Percentiles rank a stretch among this genome's conserved stretches.
These are phyloP conservation scores for Macroramphosus scolopax DNA, from an alignment of 2,797 vertebrate genomes.

Conservation along the genomic window DNA sequence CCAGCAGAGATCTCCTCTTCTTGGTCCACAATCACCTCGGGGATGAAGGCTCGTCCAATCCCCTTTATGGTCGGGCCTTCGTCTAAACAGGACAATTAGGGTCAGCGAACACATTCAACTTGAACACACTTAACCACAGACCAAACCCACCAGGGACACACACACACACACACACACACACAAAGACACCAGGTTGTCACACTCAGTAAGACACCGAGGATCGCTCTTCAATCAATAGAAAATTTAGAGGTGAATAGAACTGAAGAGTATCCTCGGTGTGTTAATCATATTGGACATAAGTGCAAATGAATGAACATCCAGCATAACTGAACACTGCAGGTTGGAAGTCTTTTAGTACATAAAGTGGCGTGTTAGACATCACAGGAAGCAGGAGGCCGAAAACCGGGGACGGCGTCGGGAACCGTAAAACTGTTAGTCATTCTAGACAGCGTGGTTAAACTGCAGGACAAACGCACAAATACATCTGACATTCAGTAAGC, in stretches of 20 bases:
- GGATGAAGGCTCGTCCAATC: conserved; percentile 72
- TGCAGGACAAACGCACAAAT: conserved; percentile 10
- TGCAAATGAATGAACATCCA: conserved; percentile 3
- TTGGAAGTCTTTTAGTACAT: conserved; percentile 4
- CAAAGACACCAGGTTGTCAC: conserved; percentile 12
- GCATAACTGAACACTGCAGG: background rate
- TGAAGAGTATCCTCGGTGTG: conserved; percentile 62
- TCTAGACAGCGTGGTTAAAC: conserved; percentile 34
- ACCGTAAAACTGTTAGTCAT: conserved; percentile 57
- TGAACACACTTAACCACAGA: too few relatives aligned
- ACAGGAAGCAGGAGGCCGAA: conserved; percentile 24
- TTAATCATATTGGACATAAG: conserved; percentile 26
- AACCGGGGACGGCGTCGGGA: too few relatives aligned
- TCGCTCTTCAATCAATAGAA: too few relatives aligned
- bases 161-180: conserved; percentile 4
- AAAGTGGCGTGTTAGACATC: conserved; percentile 26
- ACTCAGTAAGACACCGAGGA: conserved; percentile 62
- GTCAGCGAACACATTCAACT: conserved; percentile 29
- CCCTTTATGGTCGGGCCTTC: conserved; percentile 75
- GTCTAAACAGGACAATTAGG: conserved; percentile 71
- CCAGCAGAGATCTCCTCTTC: conserved; percentile 62
- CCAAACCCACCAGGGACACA: too few relatives aligned
- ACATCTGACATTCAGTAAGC: conserved; percentile 21
- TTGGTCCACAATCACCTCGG: conserved; percentile 73
- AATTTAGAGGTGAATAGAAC: too few relatives aligned